Evolutionary conservation across 2,113 vertebrate species (phyloP).

Genomic region (Notechis scutatus): DNA sequence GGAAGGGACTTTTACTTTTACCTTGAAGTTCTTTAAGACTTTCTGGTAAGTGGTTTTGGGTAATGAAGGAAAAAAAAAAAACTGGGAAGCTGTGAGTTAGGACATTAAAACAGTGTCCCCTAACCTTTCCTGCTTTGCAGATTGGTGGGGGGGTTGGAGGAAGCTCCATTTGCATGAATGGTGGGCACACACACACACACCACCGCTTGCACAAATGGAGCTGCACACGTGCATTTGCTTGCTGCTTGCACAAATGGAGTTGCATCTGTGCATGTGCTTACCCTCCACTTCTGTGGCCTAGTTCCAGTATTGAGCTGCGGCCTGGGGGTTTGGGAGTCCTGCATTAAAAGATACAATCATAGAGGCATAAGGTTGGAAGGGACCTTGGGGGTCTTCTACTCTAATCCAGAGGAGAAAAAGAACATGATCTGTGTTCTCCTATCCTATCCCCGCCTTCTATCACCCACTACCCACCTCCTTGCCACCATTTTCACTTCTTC

Average conservation of each 20-base stretch:
- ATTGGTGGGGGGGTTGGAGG: neutral
- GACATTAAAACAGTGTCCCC: neutral
- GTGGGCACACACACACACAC: too few species aligned
- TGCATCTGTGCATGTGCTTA: too few species aligned
- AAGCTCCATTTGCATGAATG: neutral
- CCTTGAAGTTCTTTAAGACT: too few species aligned
- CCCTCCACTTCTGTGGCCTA: too few species aligned
- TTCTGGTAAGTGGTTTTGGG: neutral
- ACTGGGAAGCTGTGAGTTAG: neutral
- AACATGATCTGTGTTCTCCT: neutral
- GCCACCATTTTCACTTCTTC: neutral
- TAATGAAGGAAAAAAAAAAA: neutral
- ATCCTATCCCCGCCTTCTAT: too few species aligned
- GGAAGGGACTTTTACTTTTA: too few species aligned
- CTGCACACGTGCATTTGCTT: fast-evolving
- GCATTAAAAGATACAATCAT: neutral
- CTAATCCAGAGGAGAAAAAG: neutral
- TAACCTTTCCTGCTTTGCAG: neutral
- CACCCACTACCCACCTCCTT: neutral
- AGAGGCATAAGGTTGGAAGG: neutral
- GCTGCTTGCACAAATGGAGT: too few species aligned
- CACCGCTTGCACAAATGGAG: neutral
- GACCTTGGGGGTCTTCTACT: neutral
- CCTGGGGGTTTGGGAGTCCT: too few species aligned
- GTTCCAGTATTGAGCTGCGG: too few species aligned